Conservation (phyloP, 1,140 invertebrate genomes). For the Apis laboriosa region DNA sequence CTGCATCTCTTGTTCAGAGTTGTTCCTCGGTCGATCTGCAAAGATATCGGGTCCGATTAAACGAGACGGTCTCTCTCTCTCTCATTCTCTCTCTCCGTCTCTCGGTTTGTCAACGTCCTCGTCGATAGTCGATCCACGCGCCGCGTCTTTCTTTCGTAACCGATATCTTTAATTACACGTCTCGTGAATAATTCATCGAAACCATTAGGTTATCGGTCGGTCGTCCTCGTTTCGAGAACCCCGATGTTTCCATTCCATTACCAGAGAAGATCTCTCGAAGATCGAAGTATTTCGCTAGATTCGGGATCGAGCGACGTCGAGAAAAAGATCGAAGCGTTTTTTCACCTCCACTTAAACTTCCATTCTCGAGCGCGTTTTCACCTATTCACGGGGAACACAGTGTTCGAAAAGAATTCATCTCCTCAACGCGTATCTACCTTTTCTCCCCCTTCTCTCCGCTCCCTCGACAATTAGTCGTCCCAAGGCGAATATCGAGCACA, state of each 20-base stretch:
- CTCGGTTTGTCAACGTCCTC: neutral
- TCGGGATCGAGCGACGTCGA: constrained; percentile 1
- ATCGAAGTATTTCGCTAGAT: neutral
- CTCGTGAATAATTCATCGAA: constrained; percentile 12
- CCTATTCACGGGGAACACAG: no score
- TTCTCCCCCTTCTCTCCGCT: neutral
- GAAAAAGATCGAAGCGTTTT: constrained; percentile 12
- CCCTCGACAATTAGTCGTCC: neutral
- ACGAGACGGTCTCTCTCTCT: no score
- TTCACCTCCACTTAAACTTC: constrained; percentile 4
- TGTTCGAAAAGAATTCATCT: neutral
- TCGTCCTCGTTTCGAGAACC: neutral
- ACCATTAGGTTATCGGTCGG: neutral
- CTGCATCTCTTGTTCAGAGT: constrained; percentile 85
- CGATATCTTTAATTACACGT: constrained; percentile 11
- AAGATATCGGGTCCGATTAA: neutral
- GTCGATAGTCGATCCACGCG: no score
- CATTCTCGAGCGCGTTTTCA: constrained; percentile 8
- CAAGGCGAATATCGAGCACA: neutral
- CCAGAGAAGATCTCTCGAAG: neutral
- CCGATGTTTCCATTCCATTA: neutral
- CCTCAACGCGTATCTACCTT: constrained; percentile 7
- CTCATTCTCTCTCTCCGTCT: no score
- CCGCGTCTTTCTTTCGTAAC: neutral
- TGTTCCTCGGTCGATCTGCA: constrained; percentile 73